Evolutionary conservation across 2,888 invertebrate species (phyloP), one percentile per base, ranked within the genome.

Genomic region (Drosophila stalkeri): DNA sequence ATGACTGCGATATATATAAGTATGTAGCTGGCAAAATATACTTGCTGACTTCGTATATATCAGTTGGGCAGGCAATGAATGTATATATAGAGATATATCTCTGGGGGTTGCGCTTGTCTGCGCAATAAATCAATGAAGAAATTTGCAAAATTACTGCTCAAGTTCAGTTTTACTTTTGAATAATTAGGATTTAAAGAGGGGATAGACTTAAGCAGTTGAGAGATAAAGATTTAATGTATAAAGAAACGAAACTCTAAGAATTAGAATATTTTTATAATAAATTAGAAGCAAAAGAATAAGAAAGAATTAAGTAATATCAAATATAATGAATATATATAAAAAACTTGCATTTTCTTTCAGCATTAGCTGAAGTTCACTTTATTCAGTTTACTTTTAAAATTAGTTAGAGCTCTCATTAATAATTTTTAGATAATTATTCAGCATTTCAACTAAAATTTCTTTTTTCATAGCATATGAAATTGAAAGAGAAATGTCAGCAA

Each of bases 51-150:
- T 9, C 12, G 33, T 7, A 37, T 27, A 31, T 5, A 51, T 39
- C 14, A 55, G 57, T 12, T 68, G 43, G 12, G 49, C 60, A 44
- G 44, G 2, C 14, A n/a, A 9, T 3, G 16, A n/a, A 39, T 27
- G 37, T 23, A 18, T 39, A 31, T 41, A 20, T 18, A 64, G 35
- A 52, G 35, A 23, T 41, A 39, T 39, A 55, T 27, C 41, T 27
- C 39, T 16, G 49, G 18, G 67, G 37, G 46, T n/a, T 77, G 47
- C 43, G 76, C 73, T 49, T 57, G 49, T 73, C 47, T 72, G 67
- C 23, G 31, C 64, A 57, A 23, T 37, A 46, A 59, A 60, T 63
- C 61, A 74, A 62, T 65, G 62, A 43, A 64, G 8, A 43, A 27
- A 49, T 55, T 8, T 23, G 23, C 23, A 1, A 31, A 33, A 43